A percentile compares a stretch with the other conserved stretches of the same genome.
These are phyloP conservation scores for Thinocorus orbignyianus DNA, from an alignment of 2,113 vertebrate species.

Conservation along the genomic window DNA sequence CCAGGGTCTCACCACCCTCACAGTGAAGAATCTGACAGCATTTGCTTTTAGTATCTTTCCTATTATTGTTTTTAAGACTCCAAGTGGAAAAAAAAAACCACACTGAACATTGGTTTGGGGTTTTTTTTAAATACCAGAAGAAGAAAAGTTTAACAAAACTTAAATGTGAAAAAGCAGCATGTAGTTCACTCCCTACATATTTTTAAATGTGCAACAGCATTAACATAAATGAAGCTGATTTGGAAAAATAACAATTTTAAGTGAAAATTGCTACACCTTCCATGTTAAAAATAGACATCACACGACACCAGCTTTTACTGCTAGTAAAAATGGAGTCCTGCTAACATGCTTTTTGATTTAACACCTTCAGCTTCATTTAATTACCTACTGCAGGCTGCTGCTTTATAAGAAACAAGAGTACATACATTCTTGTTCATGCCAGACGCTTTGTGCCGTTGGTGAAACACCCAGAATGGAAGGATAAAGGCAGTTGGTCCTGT, in stretches of 20 bases:
- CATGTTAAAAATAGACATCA: slow-evolving; percentile 28
- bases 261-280: slow-evolving; percentile 4
- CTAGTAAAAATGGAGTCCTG: background rate
- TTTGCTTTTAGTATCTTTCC: background rate
- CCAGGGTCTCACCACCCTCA: no score
- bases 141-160: background rate
- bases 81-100: background rate
- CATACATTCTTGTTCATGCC: background rate
- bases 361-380: slow-evolving; percentile 54
- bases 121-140: background rate
- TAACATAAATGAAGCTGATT: background rate
- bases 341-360: slow-evolving; percentile 8
- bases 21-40: background rate
- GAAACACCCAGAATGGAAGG: background rate
- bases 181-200: background rate
- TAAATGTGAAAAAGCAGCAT: background rate
- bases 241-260: background rate
- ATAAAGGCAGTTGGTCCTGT: background rate
- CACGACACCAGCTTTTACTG: background rate
- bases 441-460: background rate
- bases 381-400: slow-evolving; percentile 11
- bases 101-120: background rate
- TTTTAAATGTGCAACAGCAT: background rate
- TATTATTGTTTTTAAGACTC: background rate
- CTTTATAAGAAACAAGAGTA: slow-evolving; percentile 1